Evolutionary conservation across 2,888 invertebrate genomes (phyloP).

Genomic region (Liodrosophila aerea): DNA sequence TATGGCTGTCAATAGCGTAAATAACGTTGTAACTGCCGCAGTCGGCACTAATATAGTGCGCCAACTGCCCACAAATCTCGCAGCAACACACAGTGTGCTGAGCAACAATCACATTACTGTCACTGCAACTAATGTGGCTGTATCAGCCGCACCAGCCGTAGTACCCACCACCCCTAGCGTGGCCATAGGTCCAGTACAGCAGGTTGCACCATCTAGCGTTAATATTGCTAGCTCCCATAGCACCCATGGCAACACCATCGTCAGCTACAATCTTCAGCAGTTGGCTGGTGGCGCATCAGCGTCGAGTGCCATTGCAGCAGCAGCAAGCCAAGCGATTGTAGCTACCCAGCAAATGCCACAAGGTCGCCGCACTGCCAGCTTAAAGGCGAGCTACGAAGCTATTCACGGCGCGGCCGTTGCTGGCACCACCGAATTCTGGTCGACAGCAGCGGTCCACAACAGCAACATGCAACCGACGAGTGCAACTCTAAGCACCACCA

Average conservation of each 20-base stretch:
- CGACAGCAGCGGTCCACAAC: conserved; percentile 85
- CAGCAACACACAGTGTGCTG: conserved; percentile 32
- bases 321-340: conserved; percentile 97
- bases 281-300: conserved; percentile 87
- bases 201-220: too few species aligned
- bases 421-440: conserved; percentile 86
- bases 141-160: conserved; percentile 13
- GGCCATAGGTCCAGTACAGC: too few species aligned
- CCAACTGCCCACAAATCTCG: conserved; percentile 51
- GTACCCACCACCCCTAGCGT: conserved; percentile 20
- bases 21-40: conserved; percentile 2
- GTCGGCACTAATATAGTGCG: conserved; percentile 43
- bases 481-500: conserved; percentile 82
- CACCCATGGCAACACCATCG: conserved; percentile 65
- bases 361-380: conserved; percentile 94
- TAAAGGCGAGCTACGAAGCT: conserved; percentile 97
- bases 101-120: not conserved
- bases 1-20: conserved; percentile 52
- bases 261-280: conserved; percentile 89
- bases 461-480: conserved; percentile 85
- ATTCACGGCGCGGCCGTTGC: conserved; percentile 87
- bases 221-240: not conserved
- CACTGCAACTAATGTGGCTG: not conserved
- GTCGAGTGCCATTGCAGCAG: conserved; percentile 94
- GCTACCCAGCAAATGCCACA: conserved; percentile 98